Conservation (phyloP, 2,888 invertebrate species). For the Agrochola lychnidis region DNA sequence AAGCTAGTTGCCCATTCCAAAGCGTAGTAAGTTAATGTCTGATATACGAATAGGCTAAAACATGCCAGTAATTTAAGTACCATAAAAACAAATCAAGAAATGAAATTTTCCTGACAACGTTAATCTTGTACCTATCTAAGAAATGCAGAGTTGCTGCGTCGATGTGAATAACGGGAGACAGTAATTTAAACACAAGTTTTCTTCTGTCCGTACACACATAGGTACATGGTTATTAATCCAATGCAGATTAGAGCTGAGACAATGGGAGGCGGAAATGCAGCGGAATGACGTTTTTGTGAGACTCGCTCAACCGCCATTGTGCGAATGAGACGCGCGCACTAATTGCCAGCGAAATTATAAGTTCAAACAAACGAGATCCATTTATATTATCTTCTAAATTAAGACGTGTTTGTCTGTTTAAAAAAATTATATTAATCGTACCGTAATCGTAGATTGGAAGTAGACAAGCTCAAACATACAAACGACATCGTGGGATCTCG, state of each 20-base stretch:
- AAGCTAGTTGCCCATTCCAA: not conserved
- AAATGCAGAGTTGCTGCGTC: conserved; percentile 17
- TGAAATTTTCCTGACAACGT: conserved; percentile 10
- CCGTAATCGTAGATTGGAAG: not conserved
- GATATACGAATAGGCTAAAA: not conserved
- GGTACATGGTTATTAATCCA: conserved; percentile 79
- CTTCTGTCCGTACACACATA: conserved; percentile 69
- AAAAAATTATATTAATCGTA: conserved; percentile 11
- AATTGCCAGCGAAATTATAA: conserved; percentile 80
- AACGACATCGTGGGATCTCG: conserved; percentile 53
- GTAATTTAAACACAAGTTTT: conserved; percentile 54
- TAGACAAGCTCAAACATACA: conserved; percentile 14
- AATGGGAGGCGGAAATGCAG: conserved; percentile 86
- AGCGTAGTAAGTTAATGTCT: not conserved
- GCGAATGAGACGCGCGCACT: conserved; percentile 79
- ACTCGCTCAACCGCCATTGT: conserved; percentile 78
- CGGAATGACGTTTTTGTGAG: conserved; percentile 82
- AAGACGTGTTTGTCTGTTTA: conserved; percentile 24
- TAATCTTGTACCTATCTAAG: conserved; percentile 10
- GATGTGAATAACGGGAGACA: conserved; percentile 59
- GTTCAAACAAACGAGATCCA: conserved; percentile 67
- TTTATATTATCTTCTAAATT: conserved; percentile 40
- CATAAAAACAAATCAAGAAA: conserved; percentile 5
- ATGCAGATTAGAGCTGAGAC: conserved; percentile 84
- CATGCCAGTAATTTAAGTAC: not conserved